A percentile compares a stretch with the other conserved stretches of the same genome.
Conservation (phyloP, 2,113 vertebrate genomes). For the Austrofundulus limnaeus region DNA sequence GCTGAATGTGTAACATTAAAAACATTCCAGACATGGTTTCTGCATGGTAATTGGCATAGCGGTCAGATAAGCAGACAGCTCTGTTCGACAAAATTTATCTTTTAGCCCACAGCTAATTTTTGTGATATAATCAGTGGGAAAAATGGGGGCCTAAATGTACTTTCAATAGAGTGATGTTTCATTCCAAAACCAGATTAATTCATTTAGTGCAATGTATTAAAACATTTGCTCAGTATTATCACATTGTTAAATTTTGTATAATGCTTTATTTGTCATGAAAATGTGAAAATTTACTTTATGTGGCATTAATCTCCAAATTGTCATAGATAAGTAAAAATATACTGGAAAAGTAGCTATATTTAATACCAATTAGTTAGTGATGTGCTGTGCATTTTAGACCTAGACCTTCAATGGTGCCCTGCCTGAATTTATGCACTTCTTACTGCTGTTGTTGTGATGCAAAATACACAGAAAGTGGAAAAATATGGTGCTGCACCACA, state of each 20-base stretch:
- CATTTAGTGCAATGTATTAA: slow-evolving; percentile 31
- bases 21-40: slow-evolving; percentile 7
- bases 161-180: slow-evolving; percentile 27
- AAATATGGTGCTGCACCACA: no score
- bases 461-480: no score
- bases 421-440: no score
- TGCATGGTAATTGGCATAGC: slow-evolving; percentile 55
- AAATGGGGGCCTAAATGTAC: slow-evolving; percentile 27
- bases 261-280: slow-evolving; percentile 30
- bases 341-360: not conserved
- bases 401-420: no score
- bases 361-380: not conserved
- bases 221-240: slow-evolving; percentile 34
- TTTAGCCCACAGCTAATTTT: slow-evolving; percentile 47
- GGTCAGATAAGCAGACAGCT: slow-evolving; percentile 54
- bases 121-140: slow-evolving; percentile 49
- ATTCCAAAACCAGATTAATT: slow-evolving; percentile 13
- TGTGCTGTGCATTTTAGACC: no score
- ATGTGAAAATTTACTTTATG: slow-evolving; percentile 12
- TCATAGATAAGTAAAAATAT: not conserved
- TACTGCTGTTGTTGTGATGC: no score
- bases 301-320: slow-evolving; percentile 9
- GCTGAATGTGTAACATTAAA: slow-evolving; percentile 18
- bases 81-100: slow-evolving; percentile 56
- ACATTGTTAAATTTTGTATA: slow-evolving; percentile 20